Evolutionary conservation across 2,888 invertebrate species (phyloP).

Genomic region (Amitus sp.): DNA sequence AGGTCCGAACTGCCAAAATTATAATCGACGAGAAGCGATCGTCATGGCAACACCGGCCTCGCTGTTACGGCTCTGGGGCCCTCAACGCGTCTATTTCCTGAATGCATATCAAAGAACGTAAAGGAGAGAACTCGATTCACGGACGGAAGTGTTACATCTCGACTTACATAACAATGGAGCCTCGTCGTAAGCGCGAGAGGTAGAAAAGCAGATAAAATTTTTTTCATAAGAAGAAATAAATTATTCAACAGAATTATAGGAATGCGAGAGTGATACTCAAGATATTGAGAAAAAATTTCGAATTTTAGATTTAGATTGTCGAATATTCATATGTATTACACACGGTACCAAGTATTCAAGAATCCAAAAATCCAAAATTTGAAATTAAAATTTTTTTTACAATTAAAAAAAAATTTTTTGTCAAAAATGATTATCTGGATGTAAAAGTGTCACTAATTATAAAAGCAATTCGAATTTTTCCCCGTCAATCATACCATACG

Average conservation of each 20-base stretch:
- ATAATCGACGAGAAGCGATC: conserved; percentile 39
- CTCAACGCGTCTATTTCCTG: conserved; percentile 31
- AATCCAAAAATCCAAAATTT: too few relatives aligned
- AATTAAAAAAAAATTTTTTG: too few relatives aligned
- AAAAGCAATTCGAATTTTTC: too few relatives aligned
- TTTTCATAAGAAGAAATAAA: neutral
- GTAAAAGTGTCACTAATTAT: too few relatives aligned
- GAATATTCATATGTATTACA: too few relatives aligned
- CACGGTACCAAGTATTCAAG: too few relatives aligned
- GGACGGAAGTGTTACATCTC: conserved; percentile 30
- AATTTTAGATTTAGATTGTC: too few relatives aligned
- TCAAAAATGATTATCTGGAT: too few relatives aligned
- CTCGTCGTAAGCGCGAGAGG: conserved; percentile 21
- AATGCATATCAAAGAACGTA: conserved; percentile 31
- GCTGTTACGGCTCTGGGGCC: conserved; percentile 26
- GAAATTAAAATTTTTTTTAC: too few relatives aligned
- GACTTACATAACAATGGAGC: conserved; percentile 30
- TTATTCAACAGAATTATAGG: too few relatives aligned
- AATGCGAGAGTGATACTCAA: too few relatives aligned
- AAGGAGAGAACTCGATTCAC: conserved; percentile 30
- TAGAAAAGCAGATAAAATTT: conserved; percentile 3
- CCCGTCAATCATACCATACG: too few relatives aligned
- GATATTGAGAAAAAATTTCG: neutral
- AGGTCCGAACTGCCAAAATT: conserved; percentile 26
- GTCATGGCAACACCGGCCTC: conserved; percentile 39